Conservation (phyloP, 2,113 vertebrate species). For the Pygathrix nemaeus region DNA sequence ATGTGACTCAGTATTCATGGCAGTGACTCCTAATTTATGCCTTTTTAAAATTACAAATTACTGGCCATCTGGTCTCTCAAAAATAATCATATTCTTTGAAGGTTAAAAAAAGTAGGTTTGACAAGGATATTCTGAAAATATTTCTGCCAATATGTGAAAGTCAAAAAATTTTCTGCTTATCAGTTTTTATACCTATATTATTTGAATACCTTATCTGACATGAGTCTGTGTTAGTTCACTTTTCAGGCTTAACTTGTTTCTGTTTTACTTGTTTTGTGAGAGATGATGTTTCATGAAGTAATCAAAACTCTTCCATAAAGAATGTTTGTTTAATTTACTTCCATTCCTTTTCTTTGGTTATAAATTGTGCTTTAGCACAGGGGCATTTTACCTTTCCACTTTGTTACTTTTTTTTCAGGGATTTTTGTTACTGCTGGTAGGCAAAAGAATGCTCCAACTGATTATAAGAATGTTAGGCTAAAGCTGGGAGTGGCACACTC, state of each 20-base stretch:
- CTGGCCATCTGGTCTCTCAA: conserved; percentile 10
- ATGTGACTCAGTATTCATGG: neutral
- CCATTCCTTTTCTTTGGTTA: neutral
- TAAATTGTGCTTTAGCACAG: neutral
- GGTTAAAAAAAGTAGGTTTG: neutral
- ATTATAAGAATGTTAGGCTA: neutral
- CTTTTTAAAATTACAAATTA: conserved; percentile 47
- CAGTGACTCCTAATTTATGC: neutral
- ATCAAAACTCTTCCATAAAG: neutral
- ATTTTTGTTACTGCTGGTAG: neutral
- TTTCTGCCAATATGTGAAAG: conserved; percentile 32
- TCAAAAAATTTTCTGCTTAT: conserved; percentile 22
- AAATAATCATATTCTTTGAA: neutral
- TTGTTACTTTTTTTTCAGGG: neutral
- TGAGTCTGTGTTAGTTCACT: neutral
- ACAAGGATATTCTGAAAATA: conserved; percentile 14
- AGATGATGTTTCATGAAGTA: neutral
- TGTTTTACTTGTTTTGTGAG: neutral
- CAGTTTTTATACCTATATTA: conserved; percentile 20
- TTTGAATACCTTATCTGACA: conserved; percentile 14
- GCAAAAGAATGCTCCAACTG: neutral
- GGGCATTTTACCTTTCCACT: neutral
- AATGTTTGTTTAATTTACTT: neutral
- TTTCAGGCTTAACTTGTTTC: conserved; percentile 9
- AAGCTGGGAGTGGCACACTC: neutral